phyloP scores from a whole-genome alignment of 2,888 invertebrate species.

The Meta bourneti region DNA sequence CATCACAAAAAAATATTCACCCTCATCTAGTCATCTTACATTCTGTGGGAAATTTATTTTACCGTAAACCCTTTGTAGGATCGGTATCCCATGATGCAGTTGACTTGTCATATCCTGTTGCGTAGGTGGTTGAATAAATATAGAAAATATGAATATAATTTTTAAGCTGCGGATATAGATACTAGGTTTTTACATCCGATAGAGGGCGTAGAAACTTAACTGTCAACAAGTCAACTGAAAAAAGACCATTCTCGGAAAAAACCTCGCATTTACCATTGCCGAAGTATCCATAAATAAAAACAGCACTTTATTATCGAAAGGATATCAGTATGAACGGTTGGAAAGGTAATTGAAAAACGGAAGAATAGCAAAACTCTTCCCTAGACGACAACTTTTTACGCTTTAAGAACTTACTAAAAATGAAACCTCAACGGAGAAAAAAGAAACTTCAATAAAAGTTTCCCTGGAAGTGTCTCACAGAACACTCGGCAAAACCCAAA shows the following conservation, averaged over 20 bases:
- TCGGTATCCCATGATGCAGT: too few species aligned
- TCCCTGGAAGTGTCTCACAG: slow-evolving; percentile 5
- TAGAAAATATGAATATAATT: too few species aligned
- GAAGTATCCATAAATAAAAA: slow-evolving; percentile 20
- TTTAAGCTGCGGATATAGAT: too few species aligned
- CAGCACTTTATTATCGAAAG: slow-evolving; percentile 9
- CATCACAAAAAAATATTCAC: too few species aligned
- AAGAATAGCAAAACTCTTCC: slow-evolving; percentile 24
- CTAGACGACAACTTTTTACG: slow-evolving; percentile 34
- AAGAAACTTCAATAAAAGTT: slow-evolving; percentile 39
- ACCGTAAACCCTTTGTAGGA: too few species aligned
- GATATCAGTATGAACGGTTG: neutral
- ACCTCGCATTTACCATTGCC: neutral
- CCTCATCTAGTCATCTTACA: too few species aligned
- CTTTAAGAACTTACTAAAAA: slow-evolving; percentile 49
- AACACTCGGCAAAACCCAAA: slow-evolving; percentile 28
- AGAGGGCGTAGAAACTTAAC: neutral
- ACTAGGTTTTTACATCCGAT: neutral
- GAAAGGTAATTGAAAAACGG: slow-evolving; percentile 30
- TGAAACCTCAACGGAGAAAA: slow-evolving; percentile 34
- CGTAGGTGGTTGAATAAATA: too few species aligned
- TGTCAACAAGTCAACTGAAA: neutral
- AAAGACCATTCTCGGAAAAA: neutral
- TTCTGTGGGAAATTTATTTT: too few species aligned
- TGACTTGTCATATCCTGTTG: too few species aligned